These are phyloP conservation scores for Bedellia somnulentella DNA, from an alignment of 2,888 invertebrate species.

Conservation along the genomic window DNA sequence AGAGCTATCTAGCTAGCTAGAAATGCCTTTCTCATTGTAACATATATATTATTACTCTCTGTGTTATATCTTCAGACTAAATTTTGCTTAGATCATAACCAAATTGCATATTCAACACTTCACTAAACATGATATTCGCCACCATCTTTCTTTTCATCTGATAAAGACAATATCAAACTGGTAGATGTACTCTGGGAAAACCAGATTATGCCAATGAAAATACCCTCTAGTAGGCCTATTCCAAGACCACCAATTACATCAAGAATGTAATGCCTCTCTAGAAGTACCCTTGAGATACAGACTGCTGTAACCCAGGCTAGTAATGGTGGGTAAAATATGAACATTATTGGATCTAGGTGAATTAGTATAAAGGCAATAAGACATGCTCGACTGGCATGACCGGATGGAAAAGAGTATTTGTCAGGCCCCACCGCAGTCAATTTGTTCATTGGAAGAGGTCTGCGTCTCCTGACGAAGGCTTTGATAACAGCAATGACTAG, in stretches of 20 bases:
- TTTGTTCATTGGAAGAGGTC: slow-evolving; percentile 73
- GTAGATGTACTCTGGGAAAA: slow-evolving; percentile 64
- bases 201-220: slow-evolving; percentile 68
- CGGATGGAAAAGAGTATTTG: slow-evolving; percentile 91
- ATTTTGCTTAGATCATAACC: too few species aligned
- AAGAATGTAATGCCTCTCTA: slow-evolving; percentile 83
- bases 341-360: slow-evolving; percentile 62
- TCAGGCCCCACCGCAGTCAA: slow-evolving; percentile 78
- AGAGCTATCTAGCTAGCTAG: too few species aligned
- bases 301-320: slow-evolving; percentile 76
- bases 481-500: slow-evolving; percentile 76
- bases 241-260: slow-evolving; percentile 79
- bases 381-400: slow-evolving; percentile 85
- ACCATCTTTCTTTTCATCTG: slow-evolving; percentile 70
- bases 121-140: slow-evolving; percentile 69
- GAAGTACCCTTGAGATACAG: slow-evolving; percentile 76
- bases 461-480: slow-evolving; percentile 72
- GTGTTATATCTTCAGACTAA: too few species aligned
- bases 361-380: slow-evolving; percentile 75
- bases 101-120: background rate
- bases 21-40: too few species aligned
- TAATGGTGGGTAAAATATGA: slow-evolving; percentile 64
- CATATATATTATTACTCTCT: too few species aligned
- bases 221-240: slow-evolving; percentile 73
- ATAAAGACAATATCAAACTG: slow-evolving; percentile 62